Conservation (phyloP, 2,888 invertebrate species). For the Formica aserva region DNA sequence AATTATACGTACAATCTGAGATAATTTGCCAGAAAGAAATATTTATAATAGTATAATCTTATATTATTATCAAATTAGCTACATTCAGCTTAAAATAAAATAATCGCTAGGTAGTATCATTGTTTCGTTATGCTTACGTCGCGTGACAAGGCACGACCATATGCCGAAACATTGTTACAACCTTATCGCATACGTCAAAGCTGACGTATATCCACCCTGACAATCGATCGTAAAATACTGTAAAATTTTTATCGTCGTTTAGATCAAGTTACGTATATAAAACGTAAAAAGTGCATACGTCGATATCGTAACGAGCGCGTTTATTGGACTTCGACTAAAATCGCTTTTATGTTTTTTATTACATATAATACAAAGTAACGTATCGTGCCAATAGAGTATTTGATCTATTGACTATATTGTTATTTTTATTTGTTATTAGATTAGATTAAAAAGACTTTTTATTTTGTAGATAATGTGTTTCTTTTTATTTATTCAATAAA, state of each 20-base stretch:
- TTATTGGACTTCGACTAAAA: not conserved
- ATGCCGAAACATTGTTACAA: constrained; percentile 27
- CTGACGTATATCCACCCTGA: constrained; percentile 39
- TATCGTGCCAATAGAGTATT: not conserved
- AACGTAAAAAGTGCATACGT: constrained; percentile 15
- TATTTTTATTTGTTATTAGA: not conserved
- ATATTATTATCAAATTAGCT: not conserved
- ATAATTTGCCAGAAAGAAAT: not conserved
- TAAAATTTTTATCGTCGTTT: constrained; percentile 37
- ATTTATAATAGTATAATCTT: not conserved
- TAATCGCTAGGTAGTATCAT: not conserved
- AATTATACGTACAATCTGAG: not conserved
- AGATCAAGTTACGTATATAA: constrained; percentile 26
- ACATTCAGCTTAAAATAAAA: constrained; percentile 6
- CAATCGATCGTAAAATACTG: constrained; percentile 43
- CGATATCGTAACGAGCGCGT: constrained; percentile 19
- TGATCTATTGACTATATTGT: not conserved
- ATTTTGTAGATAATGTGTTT: not conserved
- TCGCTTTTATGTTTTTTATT: not conserved
- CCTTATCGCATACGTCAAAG: constrained; percentile 47
- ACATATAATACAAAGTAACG: not conserved
- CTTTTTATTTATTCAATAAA: not conserved
- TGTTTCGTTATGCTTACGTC: constrained; percentile 26
- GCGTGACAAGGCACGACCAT: constrained; percentile 11
- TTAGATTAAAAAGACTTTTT: not conserved